Conservation (phyloP, 2,113 vertebrate genomes). For the Neodon shergylaensis region DNA sequence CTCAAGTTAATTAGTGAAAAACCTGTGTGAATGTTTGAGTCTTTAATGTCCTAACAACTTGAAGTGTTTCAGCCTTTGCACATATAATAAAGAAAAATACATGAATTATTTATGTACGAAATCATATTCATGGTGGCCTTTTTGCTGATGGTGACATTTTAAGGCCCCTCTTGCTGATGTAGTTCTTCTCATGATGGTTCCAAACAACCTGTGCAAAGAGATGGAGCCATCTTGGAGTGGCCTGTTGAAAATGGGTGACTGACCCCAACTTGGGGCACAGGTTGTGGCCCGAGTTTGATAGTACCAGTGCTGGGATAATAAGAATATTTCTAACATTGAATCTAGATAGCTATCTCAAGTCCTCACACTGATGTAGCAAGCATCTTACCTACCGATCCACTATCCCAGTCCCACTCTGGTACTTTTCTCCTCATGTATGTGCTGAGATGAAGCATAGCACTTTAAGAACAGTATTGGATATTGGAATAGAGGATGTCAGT, state of each 20-base stretch:
- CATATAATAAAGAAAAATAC: neutral
- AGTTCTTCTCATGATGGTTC: neutral
- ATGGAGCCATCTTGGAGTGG: neutral
- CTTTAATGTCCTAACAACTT: neutral
- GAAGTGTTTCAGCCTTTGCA: neutral
- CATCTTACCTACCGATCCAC: accelerated
- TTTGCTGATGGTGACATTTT: neutral
- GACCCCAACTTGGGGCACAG: neutral
- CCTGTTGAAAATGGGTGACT: neutral
- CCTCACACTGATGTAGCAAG: neutral
- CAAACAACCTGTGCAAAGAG: neutral
- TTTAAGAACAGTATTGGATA: neutral
- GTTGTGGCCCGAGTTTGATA: neutral
- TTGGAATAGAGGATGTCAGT: neutral
- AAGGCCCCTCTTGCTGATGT: neutral
- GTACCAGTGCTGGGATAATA: neutral
- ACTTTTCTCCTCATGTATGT: neutral
- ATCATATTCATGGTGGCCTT: neutral
- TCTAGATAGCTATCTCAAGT: neutral
- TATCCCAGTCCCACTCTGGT: neutral
- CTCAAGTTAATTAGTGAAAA: slow-evolving; percentile 10
- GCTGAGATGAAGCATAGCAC: neutral
- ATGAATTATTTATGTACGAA: neutral
- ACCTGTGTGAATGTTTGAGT: accelerated
- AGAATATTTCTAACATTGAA: neutral